phyloP scores from a whole-genome alignment of 2,888 invertebrate species.

The Orthosia gothica region DNA sequence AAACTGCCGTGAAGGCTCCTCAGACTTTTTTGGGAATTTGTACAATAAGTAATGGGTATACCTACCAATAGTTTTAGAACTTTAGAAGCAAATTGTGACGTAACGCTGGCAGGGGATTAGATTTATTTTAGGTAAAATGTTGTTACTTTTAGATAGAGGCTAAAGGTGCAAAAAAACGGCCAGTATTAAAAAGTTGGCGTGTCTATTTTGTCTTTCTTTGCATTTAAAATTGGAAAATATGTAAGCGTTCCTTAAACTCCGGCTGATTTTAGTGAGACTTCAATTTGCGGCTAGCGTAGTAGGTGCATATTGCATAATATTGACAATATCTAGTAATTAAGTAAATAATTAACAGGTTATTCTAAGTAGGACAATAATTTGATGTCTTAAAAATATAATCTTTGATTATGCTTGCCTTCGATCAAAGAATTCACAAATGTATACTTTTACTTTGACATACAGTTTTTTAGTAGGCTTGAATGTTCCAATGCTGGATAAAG shows the following conservation, averaged over 20 bases:
- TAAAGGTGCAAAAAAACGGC: constrained; percentile 11
- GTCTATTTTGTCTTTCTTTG: not conserved
- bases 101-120: constrained; percentile 45
- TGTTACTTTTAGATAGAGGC: constrained; percentile 30
- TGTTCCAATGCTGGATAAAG: no score
- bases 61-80: constrained; percentile 20
- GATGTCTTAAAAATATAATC: constrained; percentile 4
- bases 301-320: not conserved
- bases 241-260: not conserved
- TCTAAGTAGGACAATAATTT: not conserved
- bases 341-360: not conserved
- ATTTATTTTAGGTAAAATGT: constrained; percentile 31
- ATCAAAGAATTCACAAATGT: constrained; percentile 16
- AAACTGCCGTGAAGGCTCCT: no score
- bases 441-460: not conserved
- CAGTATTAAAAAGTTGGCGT: not conserved
- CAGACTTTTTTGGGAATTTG: no score
- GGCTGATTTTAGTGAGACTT: not conserved
- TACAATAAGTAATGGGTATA: constrained; percentile 3
- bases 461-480: no score
- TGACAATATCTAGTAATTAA: not conserved
- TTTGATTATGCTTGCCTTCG: not conserved
- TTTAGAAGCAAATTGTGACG: constrained; percentile 33
- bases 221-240: not conserved
- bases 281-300: not conserved